These are phyloP conservation scores for Smithornis capensis DNA, from an alignment of 2,113 vertebrate genomes.

Conservation along the genomic window DNA sequence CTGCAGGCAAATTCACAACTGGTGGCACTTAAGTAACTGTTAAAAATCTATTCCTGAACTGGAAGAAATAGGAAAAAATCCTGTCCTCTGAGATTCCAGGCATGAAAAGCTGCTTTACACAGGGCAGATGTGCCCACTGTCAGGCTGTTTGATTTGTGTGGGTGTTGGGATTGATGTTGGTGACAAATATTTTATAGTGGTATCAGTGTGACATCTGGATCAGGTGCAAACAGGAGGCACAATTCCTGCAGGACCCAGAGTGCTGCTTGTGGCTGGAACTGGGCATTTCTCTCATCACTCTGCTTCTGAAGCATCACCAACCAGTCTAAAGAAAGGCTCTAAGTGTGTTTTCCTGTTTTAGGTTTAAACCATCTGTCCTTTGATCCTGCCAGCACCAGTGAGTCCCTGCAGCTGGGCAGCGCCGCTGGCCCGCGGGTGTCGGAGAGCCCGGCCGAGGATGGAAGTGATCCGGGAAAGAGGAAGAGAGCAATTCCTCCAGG, in stretches of 20 bases:
- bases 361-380: constrained; percentile 88
- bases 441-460: constrained; percentile 81
- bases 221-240: background rate
- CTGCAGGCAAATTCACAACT: background rate
- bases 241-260: background rate
- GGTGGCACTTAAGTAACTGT: background rate
- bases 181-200: background rate
- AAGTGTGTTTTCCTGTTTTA: constrained; percentile 60
- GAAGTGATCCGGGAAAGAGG: constrained; percentile 81
- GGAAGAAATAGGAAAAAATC: background rate
- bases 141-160: background rate
- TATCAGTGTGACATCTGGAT: background rate
- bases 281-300: background rate
- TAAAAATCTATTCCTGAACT: background rate
- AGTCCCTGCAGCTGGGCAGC: constrained; percentile 80
- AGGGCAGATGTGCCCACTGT: background rate
- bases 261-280: background rate
- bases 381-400: constrained; percentile 80
- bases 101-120: background rate
- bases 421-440: constrained; percentile 69
- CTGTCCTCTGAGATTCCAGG: background rate
- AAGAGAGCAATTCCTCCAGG: constrained; percentile 84
- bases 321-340: background rate
- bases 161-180: background rate
- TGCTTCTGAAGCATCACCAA: background rate